A percentile compares a stretch with the other conserved stretches of the same genome.
These are phyloP conservation scores for Synergus itoensis DNA, from an alignment of 2,888 invertebrate species.

Conservation along the genomic window DNA sequence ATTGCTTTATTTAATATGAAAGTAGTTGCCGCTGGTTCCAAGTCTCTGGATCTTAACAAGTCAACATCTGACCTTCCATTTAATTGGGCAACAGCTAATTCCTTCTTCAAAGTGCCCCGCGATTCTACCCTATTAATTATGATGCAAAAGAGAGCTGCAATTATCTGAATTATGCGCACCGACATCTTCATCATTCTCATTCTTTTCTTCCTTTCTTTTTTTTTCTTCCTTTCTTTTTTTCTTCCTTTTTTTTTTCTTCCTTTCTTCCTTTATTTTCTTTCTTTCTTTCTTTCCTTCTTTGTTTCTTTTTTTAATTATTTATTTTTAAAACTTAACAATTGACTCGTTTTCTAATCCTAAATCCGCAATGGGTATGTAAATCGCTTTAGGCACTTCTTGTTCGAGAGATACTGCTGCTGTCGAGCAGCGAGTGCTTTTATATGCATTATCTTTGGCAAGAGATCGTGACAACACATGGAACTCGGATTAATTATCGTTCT, in stretches of 20 bases:
- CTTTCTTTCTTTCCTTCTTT: too few species aligned
- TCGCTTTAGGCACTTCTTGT: not conserved
- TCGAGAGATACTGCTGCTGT: not conserved
- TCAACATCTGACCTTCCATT: not conserved
- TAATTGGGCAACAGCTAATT: not conserved
- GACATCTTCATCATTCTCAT: not conserved
- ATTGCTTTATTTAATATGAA: slow-evolving; percentile 44
- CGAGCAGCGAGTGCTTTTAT: not conserved
- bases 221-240: too few species aligned
- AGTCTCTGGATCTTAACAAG: slow-evolving; percentile 32
- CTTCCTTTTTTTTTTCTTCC: too few species aligned
- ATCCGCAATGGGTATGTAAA: not conserved
- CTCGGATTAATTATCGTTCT: slow-evolving; percentile 46
- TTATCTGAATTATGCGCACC: not conserved
- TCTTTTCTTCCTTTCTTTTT: too few species aligned
- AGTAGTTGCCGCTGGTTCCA: slow-evolving; percentile 49
- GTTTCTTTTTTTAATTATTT: too few species aligned
- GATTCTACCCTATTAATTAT: not conserved
- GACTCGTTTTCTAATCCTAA: not conserved
- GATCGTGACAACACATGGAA: not conserved
- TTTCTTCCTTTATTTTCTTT: too few species aligned
- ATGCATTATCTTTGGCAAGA: slow-evolving; percentile 6
- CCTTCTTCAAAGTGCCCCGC: not conserved
- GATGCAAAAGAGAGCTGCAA: not conserved
- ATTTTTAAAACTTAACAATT: too few species aligned